Conservation (phyloP, 2,797 vertebrate species). For the Oryzias sinensis region DNA sequence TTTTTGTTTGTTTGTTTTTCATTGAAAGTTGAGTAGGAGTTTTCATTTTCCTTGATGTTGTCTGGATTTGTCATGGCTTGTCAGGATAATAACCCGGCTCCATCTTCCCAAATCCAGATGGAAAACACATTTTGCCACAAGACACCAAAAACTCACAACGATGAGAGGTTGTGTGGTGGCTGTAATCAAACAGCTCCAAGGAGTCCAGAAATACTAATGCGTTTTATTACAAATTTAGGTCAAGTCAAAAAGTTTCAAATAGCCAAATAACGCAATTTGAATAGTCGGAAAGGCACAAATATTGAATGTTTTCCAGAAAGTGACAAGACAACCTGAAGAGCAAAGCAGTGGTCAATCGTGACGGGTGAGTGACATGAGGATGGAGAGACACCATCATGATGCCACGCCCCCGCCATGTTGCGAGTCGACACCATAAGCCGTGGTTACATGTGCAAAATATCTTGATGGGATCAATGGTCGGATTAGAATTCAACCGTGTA, state of each 20-base stretch:
- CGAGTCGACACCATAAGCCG: too few species aligned
- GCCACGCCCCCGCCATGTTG: too few species aligned
- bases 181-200: slow-evolving; percentile 36
- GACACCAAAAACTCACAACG: slow-evolving; percentile 20
- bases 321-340: too few species aligned
- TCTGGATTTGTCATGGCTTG: slow-evolving; percentile 10
- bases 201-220: slow-evolving; percentile 12
- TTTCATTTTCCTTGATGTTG: slow-evolving; percentile 23
- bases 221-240: slow-evolving; percentile 13
- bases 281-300: too few species aligned
- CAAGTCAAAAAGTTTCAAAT: background rate
- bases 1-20: slow-evolving; percentile 10
- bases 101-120: slow-evolving; percentile 18
- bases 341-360: too few species aligned
- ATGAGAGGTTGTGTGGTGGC: slow-evolving; percentile 5
- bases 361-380: too few species aligned
- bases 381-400: too few species aligned
- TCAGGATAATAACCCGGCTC: slow-evolving; percentile 47
- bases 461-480: too few species aligned
- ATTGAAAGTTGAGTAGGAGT: slow-evolving; percentile 45
- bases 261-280: background rate
- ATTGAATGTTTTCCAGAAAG: too few species aligned
- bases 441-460: too few species aligned
- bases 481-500: too few species aligned
- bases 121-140: slow-evolving; percentile 21